phyloP scores from a whole-genome alignment of 2,797 vertebrate genomes.

The Melanotaenia boesemani region DNA sequence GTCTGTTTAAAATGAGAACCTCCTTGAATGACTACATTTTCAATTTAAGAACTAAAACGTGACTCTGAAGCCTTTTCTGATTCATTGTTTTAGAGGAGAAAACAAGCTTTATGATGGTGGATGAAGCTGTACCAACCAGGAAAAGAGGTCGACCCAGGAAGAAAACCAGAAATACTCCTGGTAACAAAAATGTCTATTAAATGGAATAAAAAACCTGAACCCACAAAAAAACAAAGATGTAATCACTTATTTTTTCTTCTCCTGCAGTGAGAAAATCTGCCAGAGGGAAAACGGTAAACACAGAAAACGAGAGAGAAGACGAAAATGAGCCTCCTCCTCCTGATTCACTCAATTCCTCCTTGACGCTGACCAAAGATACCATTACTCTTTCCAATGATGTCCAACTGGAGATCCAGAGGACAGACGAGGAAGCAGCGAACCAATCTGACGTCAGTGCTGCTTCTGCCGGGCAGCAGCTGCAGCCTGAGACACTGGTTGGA shows the following conservation, averaged over 20 bases:
- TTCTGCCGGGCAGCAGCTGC: slow-evolving; percentile 1
- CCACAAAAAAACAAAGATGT: slow-evolving; percentile 2
- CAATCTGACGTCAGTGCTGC: background rate
- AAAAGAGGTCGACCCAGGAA: slow-evolving; percentile 53
- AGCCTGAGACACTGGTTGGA: background rate
- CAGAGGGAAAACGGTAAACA: slow-evolving; percentile 14
- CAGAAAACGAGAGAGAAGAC: slow-evolving; percentile 5
- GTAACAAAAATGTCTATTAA: slow-evolving; percentile 81
- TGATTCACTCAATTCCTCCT: background rate
- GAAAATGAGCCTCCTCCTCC: background rate
- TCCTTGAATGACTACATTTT: too few relatives aligned
- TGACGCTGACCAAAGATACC: background rate
- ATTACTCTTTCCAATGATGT: background rate
- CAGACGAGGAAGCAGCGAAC: background rate
- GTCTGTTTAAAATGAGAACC: too few relatives aligned
- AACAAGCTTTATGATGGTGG: slow-evolving; percentile 86
- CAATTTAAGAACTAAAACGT: too few relatives aligned
- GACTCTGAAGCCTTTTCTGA: background rate
- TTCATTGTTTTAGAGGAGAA: slow-evolving; percentile 48
- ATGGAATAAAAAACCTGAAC: slow-evolving; percentile 71
- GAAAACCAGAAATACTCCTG: slow-evolving; percentile 64
- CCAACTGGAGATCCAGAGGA: slow-evolving; percentile 14
- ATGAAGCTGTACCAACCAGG: slow-evolving; percentile 29
- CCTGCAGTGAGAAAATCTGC: slow-evolving; percentile 66
- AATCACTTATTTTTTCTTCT: background rate